Base-by-base conservation (phyloP, 2,113 vertebrate genomes). In the Gymnogyps californianus region DNA sequence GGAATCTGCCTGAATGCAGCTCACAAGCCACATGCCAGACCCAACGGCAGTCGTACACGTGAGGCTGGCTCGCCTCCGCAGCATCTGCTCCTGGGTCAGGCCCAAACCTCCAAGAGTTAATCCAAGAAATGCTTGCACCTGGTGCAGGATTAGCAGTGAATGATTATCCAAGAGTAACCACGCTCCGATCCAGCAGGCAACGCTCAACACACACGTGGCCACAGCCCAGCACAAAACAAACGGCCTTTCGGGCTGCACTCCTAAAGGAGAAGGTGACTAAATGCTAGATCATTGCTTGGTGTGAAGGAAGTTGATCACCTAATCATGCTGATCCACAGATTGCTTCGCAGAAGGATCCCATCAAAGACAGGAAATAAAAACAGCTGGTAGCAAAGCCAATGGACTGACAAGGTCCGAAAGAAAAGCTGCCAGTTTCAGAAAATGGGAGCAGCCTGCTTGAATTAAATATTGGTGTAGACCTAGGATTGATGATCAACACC, bases 191-290 rank as follows among this genome's bases (percentile, higher is more conserved):
- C 66, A 83, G 57, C 36, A 42, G 38, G 54, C 40, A 65, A 38
- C 0, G 4, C 44, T 31, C 47, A 42, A 29, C 62, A 75, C 18
- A 32, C 16, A 13, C 2, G 22, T 24, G 54, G 77, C 46, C 46
- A 9, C 49, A 87, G 67, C 21, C 64, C 80, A 59, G 61, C 62
- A 49, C 22, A 54, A 21, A 83, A 76, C 1, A 6, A 75, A 54
- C 0, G 2, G 62, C 34, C 44, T 57, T 85, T 76, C 0, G 0
- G 72, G 61, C 54, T 2, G 3, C 16, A 1, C 16, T 87, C 24
- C 54, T 38, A 36, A 34, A 80, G 49, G 15, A 58, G 38, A 32
- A 15, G 11, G 75, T 54, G 72, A 77, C n/a, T 22, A 6, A 75
- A 51, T 0, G 0, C 13, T 20, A 19, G 26, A 44, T 78, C 47